Evolutionary conservation across 2,113 vertebrate genomes (phyloP).

Genomic region (Syrmaticus mikado): DNA sequence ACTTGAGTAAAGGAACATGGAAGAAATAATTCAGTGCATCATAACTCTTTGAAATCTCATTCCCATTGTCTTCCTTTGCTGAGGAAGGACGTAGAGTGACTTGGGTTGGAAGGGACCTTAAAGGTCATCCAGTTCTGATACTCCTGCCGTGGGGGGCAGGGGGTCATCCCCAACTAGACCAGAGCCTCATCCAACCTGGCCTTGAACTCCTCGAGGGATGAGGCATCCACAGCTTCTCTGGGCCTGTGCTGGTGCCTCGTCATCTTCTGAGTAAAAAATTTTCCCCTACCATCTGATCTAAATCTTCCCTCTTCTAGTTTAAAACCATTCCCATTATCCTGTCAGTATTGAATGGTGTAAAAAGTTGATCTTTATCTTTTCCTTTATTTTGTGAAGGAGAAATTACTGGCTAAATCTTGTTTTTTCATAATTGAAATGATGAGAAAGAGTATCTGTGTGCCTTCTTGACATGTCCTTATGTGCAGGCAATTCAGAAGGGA

Average conservation of each 20-base stretch:
- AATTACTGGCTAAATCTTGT: neutral
- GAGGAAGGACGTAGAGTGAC: neutral
- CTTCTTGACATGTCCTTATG: neutral
- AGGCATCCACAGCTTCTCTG: too few relatives aligned
- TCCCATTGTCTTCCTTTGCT: neutral
- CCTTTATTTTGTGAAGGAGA: neutral
- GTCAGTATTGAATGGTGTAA: neutral
- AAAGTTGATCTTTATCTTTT: neutral
- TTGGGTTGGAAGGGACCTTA: neutral
- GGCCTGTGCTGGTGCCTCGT: too few relatives aligned
- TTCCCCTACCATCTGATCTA: too few relatives aligned
- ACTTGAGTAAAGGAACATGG: neutral
- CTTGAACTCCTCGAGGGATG: too few relatives aligned
- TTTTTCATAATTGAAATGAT: neutral
- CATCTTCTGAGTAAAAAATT: too few relatives aligned
- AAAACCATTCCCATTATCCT: neutral
- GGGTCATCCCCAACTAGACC: too few relatives aligned
- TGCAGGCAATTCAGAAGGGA: neutral
- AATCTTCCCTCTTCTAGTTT: too few relatives aligned
- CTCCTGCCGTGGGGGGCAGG: too few relatives aligned
- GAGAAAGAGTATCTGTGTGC: neutral
- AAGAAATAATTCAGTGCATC: neutral
- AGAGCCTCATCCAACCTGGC: too few relatives aligned
- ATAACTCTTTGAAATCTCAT: neutral
- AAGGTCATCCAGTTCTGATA: neutral